Conservation (phyloP, 2,888 invertebrate genomes). For the Zaprionus obscuricornis region DNA sequence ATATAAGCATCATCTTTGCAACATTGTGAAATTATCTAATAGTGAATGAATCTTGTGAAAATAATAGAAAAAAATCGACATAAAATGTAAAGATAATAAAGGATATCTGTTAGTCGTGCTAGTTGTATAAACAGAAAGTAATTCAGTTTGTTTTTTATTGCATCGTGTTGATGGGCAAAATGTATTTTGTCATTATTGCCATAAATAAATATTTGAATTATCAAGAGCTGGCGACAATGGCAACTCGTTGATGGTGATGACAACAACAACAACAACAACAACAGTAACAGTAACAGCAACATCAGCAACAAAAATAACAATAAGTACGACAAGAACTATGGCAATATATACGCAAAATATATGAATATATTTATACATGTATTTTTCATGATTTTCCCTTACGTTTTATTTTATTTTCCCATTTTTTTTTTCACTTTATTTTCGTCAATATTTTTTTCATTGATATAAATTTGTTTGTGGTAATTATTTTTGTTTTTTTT, state of each 20-base stretch:
- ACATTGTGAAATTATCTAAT: too few relatives aligned
- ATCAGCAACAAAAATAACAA: constrained; percentile 21
- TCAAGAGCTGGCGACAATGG: constrained; percentile 70
- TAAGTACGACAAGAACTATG: constrained; percentile 35
- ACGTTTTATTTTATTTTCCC: constrained; percentile 25
- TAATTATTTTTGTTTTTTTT: constrained; percentile 37
- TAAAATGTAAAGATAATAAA: neutral
- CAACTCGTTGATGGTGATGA: constrained; percentile 55
- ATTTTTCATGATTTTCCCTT: constrained; percentile 44
- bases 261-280: constrained; percentile 40
- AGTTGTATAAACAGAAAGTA: neutral
- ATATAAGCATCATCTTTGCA: neutral
- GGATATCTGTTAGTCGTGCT: too few relatives aligned
- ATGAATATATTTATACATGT: constrained; percentile 43
- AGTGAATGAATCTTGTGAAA: neutral
- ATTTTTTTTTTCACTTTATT: constrained; percentile 32
- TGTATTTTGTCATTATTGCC: constrained; percentile 73
- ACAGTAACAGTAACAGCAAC: constrained; percentile 25
- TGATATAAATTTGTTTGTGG: constrained; percentile 18
- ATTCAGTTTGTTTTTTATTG: constrained; percentile 8
- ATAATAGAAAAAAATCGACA: neutral
- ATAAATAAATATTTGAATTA: constrained; percentile 74
- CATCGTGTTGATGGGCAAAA: constrained; percentile 64
- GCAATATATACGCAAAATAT: constrained; percentile 32
- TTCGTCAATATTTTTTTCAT: constrained; percentile 2